Conservation (phyloP, 2,888 invertebrate species). For the Apotomis betuletana region DNA sequence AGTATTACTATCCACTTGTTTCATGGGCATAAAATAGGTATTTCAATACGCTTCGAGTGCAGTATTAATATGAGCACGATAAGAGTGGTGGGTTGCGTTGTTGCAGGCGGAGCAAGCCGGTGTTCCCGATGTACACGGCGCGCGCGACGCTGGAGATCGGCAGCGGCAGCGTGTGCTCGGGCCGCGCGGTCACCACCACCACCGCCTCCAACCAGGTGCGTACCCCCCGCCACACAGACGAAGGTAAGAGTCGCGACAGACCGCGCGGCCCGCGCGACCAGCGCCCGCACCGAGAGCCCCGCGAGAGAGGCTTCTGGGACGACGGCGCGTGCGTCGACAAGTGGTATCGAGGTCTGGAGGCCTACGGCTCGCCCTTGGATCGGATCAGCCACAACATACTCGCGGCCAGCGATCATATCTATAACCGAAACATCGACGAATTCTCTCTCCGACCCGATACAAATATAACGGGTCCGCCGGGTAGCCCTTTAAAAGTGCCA, state of each 20-base stretch:
- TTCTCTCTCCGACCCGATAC: background rate
- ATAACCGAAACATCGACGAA: conserved; percentile 1
- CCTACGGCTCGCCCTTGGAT: conserved; percentile 44
- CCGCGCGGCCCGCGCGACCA: conserved; percentile 40
- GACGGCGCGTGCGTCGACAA: conserved; percentile 47
- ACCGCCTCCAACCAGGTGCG: conserved; percentile 82
- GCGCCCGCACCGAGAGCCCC: conserved; percentile 32
- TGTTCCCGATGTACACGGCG: conserved; percentile 80
- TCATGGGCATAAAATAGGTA: too few species aligned
- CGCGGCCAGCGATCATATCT: background rate
- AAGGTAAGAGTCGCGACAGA: conserved; percentile 15
- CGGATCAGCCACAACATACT: conserved; percentile 10
- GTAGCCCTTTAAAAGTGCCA: background rate
- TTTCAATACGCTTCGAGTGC: too few species aligned
- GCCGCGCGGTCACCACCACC: conserved; percentile 82
- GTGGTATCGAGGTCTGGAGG: conserved; percentile 58
- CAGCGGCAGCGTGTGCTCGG: conserved; percentile 77
- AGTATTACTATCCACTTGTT: too few species aligned
- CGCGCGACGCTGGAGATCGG: conserved; percentile 81
- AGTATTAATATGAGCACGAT: background rate
- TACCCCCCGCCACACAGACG: conserved; percentile 50
- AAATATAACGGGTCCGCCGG: background rate
- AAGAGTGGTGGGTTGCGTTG: conserved; percentile 5
- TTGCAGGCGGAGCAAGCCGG: conserved; percentile 76
- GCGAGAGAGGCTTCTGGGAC: conserved; percentile 22